Percentiles rank a stretch among this genome's conserved stretches.
These are phyloP conservation scores for Agrotis ipsilon DNA, from an alignment of 2,888 invertebrate species.

Conservation along the genomic window DNA sequence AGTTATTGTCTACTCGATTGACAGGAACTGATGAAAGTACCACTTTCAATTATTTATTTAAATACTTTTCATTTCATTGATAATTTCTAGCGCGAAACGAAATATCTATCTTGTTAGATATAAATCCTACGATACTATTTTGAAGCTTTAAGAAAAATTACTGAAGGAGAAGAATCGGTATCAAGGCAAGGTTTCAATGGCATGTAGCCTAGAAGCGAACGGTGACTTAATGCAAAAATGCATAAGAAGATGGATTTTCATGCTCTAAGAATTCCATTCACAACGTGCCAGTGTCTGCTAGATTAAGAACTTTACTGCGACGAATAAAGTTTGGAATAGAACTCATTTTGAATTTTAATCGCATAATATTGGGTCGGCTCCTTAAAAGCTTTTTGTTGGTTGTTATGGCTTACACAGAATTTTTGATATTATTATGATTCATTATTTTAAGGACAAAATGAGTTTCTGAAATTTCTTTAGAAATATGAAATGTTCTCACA, in stretches of 20 bases:
- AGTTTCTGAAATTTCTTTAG: background rate
- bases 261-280: constrained; percentile 66
- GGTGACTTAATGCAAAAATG: constrained; percentile 64
- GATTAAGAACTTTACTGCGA: constrained; percentile 65
- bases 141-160: constrained; percentile 40
- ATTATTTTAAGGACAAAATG: constrained; percentile 18
- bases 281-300: constrained; percentile 66
- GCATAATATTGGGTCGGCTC: constrained; percentile 58
- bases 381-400: constrained; percentile 61
- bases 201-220: constrained; percentile 40
- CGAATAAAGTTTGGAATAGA: constrained; percentile 60
- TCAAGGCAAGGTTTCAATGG: constrained; percentile 58
- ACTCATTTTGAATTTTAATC: constrained; percentile 68
- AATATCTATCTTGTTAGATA: constrained; percentile 21
- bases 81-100: no score
- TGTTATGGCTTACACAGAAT: constrained; percentile 52
- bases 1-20: constrained; percentile 8
- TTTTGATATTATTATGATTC: constrained; percentile 40
- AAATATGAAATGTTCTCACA: constrained; percentile 2
- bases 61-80: no score
- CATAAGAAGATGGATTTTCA: constrained; percentile 68
- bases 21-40: background rate
- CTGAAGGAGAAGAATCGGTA: constrained; percentile 48
- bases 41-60: background rate
- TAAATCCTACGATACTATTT: constrained; percentile 33